Percentiles rank a stretch among this genome's conserved stretches.
These are phyloP conservation scores for Chrysolina americana DNA, from an alignment of 2,888 invertebrate species.

Conservation along the genomic window DNA sequence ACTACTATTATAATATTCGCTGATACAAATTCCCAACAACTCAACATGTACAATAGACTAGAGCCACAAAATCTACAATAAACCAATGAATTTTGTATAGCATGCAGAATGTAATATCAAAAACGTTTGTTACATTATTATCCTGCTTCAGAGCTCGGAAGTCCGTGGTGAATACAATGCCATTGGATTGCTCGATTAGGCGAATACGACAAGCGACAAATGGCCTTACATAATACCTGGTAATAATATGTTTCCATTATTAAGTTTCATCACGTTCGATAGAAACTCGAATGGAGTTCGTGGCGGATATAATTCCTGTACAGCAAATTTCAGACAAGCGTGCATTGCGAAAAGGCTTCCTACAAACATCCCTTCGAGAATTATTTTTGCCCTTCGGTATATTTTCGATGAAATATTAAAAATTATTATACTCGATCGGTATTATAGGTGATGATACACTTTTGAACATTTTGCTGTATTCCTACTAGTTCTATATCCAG, in stretches of 20 bases:
- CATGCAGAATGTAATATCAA: background rate
- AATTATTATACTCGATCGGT: too few relatives aligned
- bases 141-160: constrained; percentile 1
- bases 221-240: constrained; percentile 12
- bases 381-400: background rate
- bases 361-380: background rate
- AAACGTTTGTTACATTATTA: too few relatives aligned
- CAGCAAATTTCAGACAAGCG: background rate
- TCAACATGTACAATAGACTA: too few relatives aligned
- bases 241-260: constrained; percentile 13
- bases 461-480: too few relatives aligned
- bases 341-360: background rate
- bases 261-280: constrained; percentile 18
- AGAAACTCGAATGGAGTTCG: background rate
- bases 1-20: too few relatives aligned
- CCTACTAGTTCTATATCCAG: too few relatives aligned
- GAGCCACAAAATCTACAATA: too few relatives aligned
- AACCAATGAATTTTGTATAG: too few relatives aligned
- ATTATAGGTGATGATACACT: too few relatives aligned
- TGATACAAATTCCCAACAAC: too few relatives aligned
- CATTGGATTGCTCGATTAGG: constrained; percentile 10
- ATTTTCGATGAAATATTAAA: background rate
- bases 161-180: constrained; percentile 19
- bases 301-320: constrained; percentile 9
- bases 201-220: constrained; percentile 20